Conservation (phyloP, 2,113 vertebrate species). For the Gymnocephalus cernua region DNA sequence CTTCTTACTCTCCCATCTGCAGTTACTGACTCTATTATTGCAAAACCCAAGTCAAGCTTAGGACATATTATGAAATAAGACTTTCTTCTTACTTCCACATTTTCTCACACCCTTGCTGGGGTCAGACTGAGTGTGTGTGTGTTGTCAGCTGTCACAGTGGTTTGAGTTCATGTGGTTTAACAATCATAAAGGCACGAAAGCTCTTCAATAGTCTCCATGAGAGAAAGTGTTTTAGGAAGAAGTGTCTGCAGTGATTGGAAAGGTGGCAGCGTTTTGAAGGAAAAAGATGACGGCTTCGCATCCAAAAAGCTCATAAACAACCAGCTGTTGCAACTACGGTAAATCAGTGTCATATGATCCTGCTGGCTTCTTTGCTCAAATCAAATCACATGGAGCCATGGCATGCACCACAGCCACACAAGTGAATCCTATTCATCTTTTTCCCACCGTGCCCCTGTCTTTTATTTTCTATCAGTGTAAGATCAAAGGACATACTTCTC, state of each 20-base stretch:
- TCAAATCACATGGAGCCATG: conserved; percentile 37
- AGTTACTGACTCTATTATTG: not conserved
- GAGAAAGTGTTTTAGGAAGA: not conserved
- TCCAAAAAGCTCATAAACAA: conserved; percentile 28
- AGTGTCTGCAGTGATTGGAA: not conserved
- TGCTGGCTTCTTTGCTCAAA: conserved; percentile 19
- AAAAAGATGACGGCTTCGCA: conserved; percentile 6
- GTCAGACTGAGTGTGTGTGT: conserved; percentile 28
- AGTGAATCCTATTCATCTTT: conserved; percentile 22
- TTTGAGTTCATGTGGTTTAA: conserved; percentile 14
- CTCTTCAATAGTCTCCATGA: not conserved
- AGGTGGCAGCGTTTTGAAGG: not conserved
- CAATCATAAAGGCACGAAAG: not conserved
- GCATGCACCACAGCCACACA: conserved; percentile 12
- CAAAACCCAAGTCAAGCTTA: not conserved
- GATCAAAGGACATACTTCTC: not conserved
- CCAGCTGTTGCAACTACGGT: not conserved
- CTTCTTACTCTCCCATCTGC: not conserved
- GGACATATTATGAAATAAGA: not conserved
- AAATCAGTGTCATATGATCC: conserved; percentile 52
- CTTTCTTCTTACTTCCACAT: conserved; percentile 5
- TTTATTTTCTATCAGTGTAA: not conserved
- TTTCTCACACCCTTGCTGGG: conserved; percentile 6
- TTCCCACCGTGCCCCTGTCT: not conserved
- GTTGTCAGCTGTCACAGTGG: conserved; percentile 14